phyloP scores from a whole-genome alignment of 2,888 invertebrate species.

The Agriopis leucophaearia region DNA sequence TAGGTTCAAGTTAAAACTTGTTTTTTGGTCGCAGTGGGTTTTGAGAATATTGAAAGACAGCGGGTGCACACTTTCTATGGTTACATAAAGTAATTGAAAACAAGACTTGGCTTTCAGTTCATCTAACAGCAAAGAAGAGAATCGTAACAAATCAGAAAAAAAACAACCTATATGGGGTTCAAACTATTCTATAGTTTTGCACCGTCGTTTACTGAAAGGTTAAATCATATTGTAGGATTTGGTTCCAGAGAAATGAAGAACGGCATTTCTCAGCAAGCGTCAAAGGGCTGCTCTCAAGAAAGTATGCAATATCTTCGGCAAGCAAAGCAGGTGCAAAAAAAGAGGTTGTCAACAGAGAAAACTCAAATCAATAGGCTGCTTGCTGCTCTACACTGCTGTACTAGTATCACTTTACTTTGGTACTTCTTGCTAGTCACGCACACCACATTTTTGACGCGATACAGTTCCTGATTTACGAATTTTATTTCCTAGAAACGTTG shows the following conservation, averaged over 20 bases:
- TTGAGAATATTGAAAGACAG: constrained; percentile 17
- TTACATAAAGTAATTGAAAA: constrained; percentile 35
- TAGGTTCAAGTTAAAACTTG: background rate
- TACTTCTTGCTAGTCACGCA: background rate
- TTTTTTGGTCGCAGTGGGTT: constrained; percentile 13
- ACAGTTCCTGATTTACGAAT: constrained; percentile 1
- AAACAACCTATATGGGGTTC: background rate
- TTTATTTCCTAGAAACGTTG: constrained; percentile 11
- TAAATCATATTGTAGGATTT: background rate
- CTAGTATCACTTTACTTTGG: background rate
- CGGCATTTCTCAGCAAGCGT: no score
- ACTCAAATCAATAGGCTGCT: background rate
- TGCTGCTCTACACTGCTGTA: background rate
- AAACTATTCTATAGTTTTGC: background rate
- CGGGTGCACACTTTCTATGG: constrained; percentile 31
- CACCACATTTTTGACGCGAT: background rate
- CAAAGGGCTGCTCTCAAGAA: background rate
- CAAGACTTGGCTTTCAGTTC: constrained; percentile 7
- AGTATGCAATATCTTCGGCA: background rate
- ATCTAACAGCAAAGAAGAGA: background rate
- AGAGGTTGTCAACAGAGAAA: background rate
- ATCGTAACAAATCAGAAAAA: background rate
- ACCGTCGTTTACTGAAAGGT: no score
- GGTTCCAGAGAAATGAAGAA: background rate
- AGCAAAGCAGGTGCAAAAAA: no score